Evolutionary conservation across 2,888 invertebrate species (phyloP), one percentile per base, ranked within the genome.

Genomic region (Lycia hirtaria): DNA sequence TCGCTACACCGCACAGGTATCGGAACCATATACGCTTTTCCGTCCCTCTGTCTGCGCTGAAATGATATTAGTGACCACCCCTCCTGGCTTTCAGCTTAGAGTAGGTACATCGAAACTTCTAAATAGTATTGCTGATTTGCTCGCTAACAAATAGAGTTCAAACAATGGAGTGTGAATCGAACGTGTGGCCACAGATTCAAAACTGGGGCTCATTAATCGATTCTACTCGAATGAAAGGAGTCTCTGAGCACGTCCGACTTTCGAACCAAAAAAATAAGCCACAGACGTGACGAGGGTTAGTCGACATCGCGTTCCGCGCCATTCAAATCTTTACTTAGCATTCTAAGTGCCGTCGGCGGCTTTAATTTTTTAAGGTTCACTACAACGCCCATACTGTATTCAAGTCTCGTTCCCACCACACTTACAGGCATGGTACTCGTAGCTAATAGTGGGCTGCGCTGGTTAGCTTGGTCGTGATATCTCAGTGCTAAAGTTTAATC

Each of bases 241-340:
- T 74, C 67, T 68, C 67, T 56, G 70, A 76, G 76, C 81, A 81
- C 82, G 81, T 79, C 68, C 76, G 77, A 81, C 76, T 81, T 81
- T 78, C 71, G 64, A 78, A 75, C 74, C 67, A 74, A 78, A 81
- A 83, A 83, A 85, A 80, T 75, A 75, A 76, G 73, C 71, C 67
- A 66, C 61, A 74, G 75, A 81, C 83, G 82, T 85, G 83, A 83
- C 82, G 77, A 73, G 69, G 68, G 78, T 81, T 81, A 84, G 82
- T 82, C 83, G 74, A 69, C 76, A 79, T 81, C 75, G 66, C 64
- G 84, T 80, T 80, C 75, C 75, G 69, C 64, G 68, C 75, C 76
- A 83, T 86, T 80, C 80, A 88, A 87, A 88, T 84, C 84, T 85
- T 86, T 81, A 85, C 81, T 89, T 84, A 85, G 83, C 82, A 88